Base-by-base conservation (phyloP, 2,113 vertebrate species). In the Heptranchias perlo region DNA sequence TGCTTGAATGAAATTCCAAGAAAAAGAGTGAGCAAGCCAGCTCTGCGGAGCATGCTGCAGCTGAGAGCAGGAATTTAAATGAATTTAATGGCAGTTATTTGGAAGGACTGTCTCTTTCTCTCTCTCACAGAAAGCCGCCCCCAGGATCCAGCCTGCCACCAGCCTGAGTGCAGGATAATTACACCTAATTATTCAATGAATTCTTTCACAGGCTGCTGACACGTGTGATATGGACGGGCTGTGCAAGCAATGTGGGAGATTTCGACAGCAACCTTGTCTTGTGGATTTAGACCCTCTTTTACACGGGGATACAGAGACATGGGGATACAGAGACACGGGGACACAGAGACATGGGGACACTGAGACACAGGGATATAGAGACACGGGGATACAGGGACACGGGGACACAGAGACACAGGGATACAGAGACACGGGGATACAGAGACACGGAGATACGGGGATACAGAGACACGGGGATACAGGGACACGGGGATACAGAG, bases 121-220 rank as follows among this genome's bases (percentile, higher is more conserved):
- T 78, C 8, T 78, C 76, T 58, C 58, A 58, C 78, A 0, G 78
- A 5, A 16, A 82, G 78, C 78, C 39, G 78, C 78, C 78, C 7
- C 78, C 78, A 82, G 78, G 44, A 82, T 82, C 78, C 78, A 82
- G 44, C 78, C 78, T 82, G 78, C 4, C 39, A 82, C 78, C 78
- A 82, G 18, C 78, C 21, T 39, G 39, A 82, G 78, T 47, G 18
- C 78, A 44, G 39, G 78, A 44, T 82, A 82, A 82, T 47, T 82
- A 39, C 14, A 82, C 78, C 78, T 82, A 82, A 82, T 82, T 82
- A 82, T 82, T 82, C 78, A 82, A 82, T 82, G 78, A 82, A 82
- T 82, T 82, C 78, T 44, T 47, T 7, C 78, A 82, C 78, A 82
- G n/a, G 78, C 78, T 82, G 78, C 39, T 82, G 76, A 39, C n/a